phyloP scores from a whole-genome alignment of 2,797 vertebrate genomes.

The Sphenodon punctatus region DNA sequence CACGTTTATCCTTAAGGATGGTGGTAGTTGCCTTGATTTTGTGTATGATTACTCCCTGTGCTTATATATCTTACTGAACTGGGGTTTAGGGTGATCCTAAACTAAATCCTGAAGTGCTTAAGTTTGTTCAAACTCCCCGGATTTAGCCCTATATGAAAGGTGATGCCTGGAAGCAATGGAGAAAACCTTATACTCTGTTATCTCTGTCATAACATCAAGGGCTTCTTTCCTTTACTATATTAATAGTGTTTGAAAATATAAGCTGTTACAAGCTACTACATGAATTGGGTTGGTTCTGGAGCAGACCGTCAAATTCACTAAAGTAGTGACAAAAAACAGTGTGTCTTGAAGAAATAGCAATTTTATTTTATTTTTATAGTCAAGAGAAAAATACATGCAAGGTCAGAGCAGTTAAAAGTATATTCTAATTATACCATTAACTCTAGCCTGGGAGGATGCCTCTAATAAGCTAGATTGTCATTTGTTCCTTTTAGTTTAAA shows the following conservation, averaged over 20 bases:
- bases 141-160: background rate
- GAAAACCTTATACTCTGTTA: background rate
- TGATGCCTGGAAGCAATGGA: background rate
- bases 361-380: constrained; percentile 59
- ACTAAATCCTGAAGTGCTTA: background rate
- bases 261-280: background rate
- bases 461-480: constrained; percentile 56
- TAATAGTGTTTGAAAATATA: background rate
- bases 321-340: background rate
- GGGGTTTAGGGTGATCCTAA: constrained; percentile 34
- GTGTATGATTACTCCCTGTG: background rate
- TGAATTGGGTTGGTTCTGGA: background rate
- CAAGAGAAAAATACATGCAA: constrained; percentile 47
- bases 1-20: background rate
- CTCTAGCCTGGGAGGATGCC: constrained; percentile 44
- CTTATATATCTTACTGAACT: constrained; percentile 3
- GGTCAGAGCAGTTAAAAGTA: constrained; percentile 42
- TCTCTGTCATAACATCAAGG: background rate
- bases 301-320: background rate
- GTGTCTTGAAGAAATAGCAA: constrained; percentile 48
- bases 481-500: constrained; percentile 56
- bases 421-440: constrained; percentile 62
- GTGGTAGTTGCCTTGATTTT: accelerated
- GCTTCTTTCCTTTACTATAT: background rate
- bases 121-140: background rate